Percentiles rank a stretch among this genome's conserved stretches.
Evolutionary conservation across 2,888 invertebrate genomes (phyloP).

Genomic region (Azorinus chamasolen): DNA sequence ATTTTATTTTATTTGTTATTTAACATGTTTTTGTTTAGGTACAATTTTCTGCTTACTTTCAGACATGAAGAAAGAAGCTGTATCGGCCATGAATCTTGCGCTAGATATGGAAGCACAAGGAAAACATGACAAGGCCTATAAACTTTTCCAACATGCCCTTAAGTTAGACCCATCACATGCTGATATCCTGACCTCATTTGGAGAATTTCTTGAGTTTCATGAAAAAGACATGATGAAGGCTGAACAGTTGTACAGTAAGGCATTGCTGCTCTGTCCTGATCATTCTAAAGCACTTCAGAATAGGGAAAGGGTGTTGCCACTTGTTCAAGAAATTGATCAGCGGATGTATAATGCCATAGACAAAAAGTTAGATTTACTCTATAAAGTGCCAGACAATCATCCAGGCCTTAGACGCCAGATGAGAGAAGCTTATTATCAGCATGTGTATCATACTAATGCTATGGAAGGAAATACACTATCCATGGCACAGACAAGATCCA

Average conservation of each 20-base stretch:
- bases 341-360: constrained; percentile 92
- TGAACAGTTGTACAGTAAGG: constrained; percentile 94
- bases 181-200: constrained; percentile 96
- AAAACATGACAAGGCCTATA: constrained; percentile 93
- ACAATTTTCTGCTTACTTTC: too few species aligned
- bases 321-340: constrained; percentile 95
- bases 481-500: constrained; percentile 95
- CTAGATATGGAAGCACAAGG: constrained; percentile 94
- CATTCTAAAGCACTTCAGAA: constrained; percentile 89
- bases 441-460: constrained; percentile 98
- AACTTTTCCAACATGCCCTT: constrained; percentile 92
- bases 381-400: constrained; percentile 93
- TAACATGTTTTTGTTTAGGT: too few species aligned
- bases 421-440: constrained; percentile 96
- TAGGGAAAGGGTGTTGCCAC: constrained; percentile 93
- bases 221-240: constrained; percentile 95
- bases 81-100: constrained; percentile 94
- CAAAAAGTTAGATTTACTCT: constrained; percentile 93
- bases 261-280: constrained; percentile 93
- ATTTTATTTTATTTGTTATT: too few species aligned
- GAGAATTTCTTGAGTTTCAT: constrained; percentile 95
- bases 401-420: constrained; percentile 94
- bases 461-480: constrained; percentile 99
- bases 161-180: constrained; percentile 96
- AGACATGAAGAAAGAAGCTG: constrained; percentile 91